Percentiles rank a stretch among this genome's conserved stretches.
These are phyloP conservation scores for Sardinella longiceps DNA, from an alignment of 2,797 vertebrate species.

Conservation along the genomic window DNA sequence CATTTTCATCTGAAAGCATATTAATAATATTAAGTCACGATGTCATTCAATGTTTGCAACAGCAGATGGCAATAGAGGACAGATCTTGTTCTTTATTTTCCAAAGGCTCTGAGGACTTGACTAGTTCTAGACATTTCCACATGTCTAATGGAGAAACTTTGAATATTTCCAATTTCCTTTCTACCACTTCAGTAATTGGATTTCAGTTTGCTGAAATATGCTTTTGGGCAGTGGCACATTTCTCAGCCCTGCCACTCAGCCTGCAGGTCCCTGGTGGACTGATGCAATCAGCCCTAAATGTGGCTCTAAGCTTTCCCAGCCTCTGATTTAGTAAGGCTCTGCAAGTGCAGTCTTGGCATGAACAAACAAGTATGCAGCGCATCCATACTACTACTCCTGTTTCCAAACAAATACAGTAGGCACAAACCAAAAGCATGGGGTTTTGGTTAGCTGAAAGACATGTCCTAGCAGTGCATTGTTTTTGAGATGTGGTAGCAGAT, in stretches of 20 bases:
- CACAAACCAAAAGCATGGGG: background rate
- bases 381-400: background rate
- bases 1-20: background rate
- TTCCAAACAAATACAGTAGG: background rate
- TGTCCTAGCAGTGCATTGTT: background rate
- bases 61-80: slow-evolving; percentile 19
- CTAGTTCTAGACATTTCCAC: background rate
- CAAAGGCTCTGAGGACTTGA: background rate
- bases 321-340: background rate
- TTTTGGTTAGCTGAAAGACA: background rate
- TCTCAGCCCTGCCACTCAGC: background rate
- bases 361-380: background rate
- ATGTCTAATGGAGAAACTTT: background rate
- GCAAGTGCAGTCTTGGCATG: background rate
- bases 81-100: background rate
- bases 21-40: background rate
- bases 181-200: slow-evolving; percentile 9
- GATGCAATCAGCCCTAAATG: slow-evolving; percentile 20
- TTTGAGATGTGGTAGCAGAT: background rate
- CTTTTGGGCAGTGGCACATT: background rate
- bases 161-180: slow-evolving; percentile 2
- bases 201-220: slow-evolving; percentile 4
- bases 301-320: background rate
- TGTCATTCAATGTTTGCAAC: background rate
- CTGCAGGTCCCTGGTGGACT: background rate